Conservation (phyloP, 1,140 invertebrate genomes). For the Cydia strobilella region DNA sequence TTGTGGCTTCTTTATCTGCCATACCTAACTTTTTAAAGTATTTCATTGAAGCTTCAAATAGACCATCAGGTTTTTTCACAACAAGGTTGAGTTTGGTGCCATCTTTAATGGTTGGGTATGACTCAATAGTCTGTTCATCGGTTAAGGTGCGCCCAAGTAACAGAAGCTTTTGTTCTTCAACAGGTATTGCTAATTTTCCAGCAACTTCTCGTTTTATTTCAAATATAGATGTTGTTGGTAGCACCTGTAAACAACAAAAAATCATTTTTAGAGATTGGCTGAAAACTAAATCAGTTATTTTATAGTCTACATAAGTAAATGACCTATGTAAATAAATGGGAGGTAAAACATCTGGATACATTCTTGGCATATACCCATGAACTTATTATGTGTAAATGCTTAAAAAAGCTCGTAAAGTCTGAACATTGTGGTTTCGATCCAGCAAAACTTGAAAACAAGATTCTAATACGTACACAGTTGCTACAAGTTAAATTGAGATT, state of each 20-base stretch:
- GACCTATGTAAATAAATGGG: background rate
- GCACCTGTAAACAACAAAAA: constrained; percentile 54
- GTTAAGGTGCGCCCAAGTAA: constrained; percentile 62
- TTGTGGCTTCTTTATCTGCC: constrained; percentile 57
- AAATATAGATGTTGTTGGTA: constrained; percentile 57
- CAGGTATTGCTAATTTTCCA: constrained; percentile 56
- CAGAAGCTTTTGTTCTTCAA: constrained; percentile 64
- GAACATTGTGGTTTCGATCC: background rate
- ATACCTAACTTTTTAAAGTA: constrained; percentile 66
- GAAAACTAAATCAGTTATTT: background rate
- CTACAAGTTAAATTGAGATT: constrained; percentile 10
- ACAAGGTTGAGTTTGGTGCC: constrained; percentile 70
- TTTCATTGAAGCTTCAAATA: constrained; percentile 59
- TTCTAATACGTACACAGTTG: constrained; percentile 8
- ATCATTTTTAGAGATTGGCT: background rate
- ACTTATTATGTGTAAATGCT: background rate
- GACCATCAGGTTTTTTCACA: constrained; percentile 66
- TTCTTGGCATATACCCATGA: too few species aligned
- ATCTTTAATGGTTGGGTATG: constrained; percentile 68
- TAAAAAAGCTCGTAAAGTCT: background rate
- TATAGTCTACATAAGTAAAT: background rate
- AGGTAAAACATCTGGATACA: background rate
- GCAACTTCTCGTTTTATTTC: constrained; percentile 68
- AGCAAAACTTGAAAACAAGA: background rate
- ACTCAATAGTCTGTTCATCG: constrained; percentile 61